These are phyloP conservation scores for Ormyrus thymus DNA, from an alignment of 2,888 invertebrate genomes.

Conservation along the genomic window DNA sequence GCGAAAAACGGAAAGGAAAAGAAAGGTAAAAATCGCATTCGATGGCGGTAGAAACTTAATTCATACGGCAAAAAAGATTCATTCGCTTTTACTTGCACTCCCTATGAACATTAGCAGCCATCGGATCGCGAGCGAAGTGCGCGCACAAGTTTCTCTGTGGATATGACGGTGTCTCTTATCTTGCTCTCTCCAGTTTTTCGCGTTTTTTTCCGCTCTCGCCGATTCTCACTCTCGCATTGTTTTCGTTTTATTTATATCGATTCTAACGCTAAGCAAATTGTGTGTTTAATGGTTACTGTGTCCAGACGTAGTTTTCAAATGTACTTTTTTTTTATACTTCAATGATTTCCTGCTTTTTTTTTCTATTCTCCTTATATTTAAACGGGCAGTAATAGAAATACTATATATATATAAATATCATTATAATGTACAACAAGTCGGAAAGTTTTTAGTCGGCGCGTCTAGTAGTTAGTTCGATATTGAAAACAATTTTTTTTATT, in stretches of 20 bases:
- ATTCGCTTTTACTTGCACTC: not conserved
- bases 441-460: constrained; percentile 60
- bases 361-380: constrained; percentile 57
- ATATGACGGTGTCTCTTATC: constrained; percentile 58
- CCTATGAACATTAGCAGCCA: not conserved
- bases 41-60: constrained; percentile 39
- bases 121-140: constrained; percentile 7
- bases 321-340: constrained; percentile 49
- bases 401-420: constrained; percentile 60
- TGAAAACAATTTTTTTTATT: constrained; percentile 61
- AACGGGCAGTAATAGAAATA: constrained; percentile 65
- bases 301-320: constrained; percentile 60
- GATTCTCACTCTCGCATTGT: constrained; percentile 1
- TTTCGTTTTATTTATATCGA: constrained; percentile 49
- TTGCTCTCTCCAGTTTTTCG: constrained; percentile 43
- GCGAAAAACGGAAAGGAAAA: constrained; percentile 8
- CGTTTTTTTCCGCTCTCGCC: constrained; percentile 10
- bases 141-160: constrained; percentile 45
- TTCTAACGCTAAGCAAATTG: constrained; percentile 61
- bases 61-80: constrained; percentile 13
- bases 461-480: constrained; percentile 60
- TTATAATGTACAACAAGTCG: constrained; percentile 62
- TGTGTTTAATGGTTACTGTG: constrained; percentile 55
- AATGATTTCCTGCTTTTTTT: not conserved
- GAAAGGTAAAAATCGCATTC: constrained; percentile 16